Percentiles rank a stretch among this genome's conserved stretches.
phyloP scores from a whole-genome alignment of 2,113 vertebrate species.

The Eretmochelys imbricata region DNA sequence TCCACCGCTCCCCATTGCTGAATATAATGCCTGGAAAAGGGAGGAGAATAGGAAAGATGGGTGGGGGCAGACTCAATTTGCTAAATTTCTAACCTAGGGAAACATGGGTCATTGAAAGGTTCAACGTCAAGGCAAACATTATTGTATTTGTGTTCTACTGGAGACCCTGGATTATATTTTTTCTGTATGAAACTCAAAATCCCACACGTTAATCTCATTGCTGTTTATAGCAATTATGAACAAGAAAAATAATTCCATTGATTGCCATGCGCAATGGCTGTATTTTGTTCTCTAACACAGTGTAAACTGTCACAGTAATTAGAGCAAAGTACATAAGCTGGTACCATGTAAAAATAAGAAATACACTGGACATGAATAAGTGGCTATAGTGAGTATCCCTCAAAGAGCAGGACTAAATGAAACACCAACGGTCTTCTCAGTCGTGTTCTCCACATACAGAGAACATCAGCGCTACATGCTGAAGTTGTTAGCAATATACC shows the following conservation, averaged over 20 bases:
- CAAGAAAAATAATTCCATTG: not conserved
- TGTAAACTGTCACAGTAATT: not conserved
- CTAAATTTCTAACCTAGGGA: not conserved
- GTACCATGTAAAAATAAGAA: not conserved
- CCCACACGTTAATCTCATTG: not conserved
- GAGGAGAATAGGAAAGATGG: too few relatives aligned
- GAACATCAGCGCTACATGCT: not conserved
- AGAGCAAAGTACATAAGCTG: not conserved
- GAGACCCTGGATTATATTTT: too few relatives aligned
- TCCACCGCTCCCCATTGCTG: slow-evolving; percentile 71
- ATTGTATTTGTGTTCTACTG: not conserved
- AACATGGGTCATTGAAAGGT: not conserved
- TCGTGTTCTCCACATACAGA: not conserved
- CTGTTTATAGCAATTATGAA: not conserved
- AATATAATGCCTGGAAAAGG: slow-evolving; percentile 52
- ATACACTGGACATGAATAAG: not conserved
- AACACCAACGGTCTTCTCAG: not conserved
- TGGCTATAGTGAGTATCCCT: accelerated
- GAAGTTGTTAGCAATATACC: slow-evolving; percentile 37
- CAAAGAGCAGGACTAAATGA: not conserved
- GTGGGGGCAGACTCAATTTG: not conserved
- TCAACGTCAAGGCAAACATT: not conserved
- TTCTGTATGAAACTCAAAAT: not conserved
- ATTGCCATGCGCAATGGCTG: not conserved
- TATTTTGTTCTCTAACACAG: not conserved